A percentile compares a stretch with the other conserved stretches of the same genome.
Conservation (phyloP, 2,797 vertebrate genomes). For the Sebastes miniatus region DNA sequence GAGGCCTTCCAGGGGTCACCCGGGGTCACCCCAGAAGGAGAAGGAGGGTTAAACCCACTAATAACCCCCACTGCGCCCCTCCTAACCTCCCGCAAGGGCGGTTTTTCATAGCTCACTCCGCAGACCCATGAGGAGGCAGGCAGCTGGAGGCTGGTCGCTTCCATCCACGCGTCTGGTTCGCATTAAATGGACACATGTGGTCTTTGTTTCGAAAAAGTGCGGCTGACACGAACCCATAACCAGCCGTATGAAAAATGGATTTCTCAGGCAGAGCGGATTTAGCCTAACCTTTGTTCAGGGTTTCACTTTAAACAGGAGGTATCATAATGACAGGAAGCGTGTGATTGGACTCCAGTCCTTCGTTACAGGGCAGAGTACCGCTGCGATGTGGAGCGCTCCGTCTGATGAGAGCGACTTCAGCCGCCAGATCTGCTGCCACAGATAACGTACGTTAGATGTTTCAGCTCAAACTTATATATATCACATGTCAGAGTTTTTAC, state of each 20-base stretch:
- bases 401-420: not conserved
- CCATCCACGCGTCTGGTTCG: conserved; percentile 60
- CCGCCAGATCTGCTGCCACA: conserved; percentile 4
- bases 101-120: conserved; percentile 34
- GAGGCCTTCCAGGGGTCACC: conserved; percentile 42
- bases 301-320: conserved; percentile 36
- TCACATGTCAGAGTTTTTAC: conserved; percentile 14
- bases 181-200: conserved; percentile 71
- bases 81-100: not conserved
- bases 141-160: conserved; percentile 34
- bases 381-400: not conserved
- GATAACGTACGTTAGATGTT: not conserved
- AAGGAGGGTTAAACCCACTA: conserved; percentile 27
- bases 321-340: conserved; percentile 30
- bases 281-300: conserved; percentile 3
- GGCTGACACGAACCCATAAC: conserved; percentile 52
- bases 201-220: conserved; percentile 63
- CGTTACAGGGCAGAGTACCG: not conserved
- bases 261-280: conserved; percentile 25
- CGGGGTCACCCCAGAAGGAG: conserved; percentile 34
- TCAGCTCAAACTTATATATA: not conserved
- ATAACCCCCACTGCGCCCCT: conserved; percentile 2
- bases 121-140: conserved; percentile 28
- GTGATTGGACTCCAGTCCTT: conserved; percentile 4
- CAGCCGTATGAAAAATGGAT: conserved; percentile 36